phyloP scores from a whole-genome alignment of 2,888 invertebrate species.

The Pocota personata region DNA sequence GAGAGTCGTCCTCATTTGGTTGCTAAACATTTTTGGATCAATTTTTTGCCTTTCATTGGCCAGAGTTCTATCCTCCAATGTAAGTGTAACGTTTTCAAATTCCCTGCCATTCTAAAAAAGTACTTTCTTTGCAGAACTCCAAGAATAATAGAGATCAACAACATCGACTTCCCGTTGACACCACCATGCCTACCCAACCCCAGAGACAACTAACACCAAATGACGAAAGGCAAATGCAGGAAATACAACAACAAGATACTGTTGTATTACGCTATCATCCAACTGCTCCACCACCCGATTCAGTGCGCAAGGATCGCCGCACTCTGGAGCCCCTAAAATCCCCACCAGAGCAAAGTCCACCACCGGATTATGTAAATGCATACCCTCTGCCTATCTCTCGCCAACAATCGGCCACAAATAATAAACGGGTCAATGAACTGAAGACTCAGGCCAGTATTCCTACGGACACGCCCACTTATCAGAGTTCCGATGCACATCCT shows the following conservation, averaged over 20 bases:
- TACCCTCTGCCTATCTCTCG: background rate
- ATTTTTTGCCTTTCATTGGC: slow-evolving; percentile 79
- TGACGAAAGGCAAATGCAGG: slow-evolving; percentile 36
- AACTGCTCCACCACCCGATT: slow-evolving; percentile 58
- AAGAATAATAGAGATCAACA: background rate
- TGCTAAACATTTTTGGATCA: slow-evolving; percentile 82
- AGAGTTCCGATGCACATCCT: slow-evolving; percentile 79
- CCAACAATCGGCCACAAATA: slow-evolving; percentile 35
- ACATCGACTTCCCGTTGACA: slow-evolving; percentile 47
- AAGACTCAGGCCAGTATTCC: slow-evolving; percentile 24
- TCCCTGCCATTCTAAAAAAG: background rate
- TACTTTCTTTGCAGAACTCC: background rate
- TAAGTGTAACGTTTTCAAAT: slow-evolving; percentile 44
- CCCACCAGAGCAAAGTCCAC: background rate
- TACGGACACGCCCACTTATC: slow-evolving; percentile 76
- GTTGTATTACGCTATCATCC: slow-evolving; percentile 48
- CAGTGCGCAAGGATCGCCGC: slow-evolving; percentile 52
- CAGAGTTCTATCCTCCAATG: slow-evolving; percentile 76
- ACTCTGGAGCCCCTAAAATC: slow-evolving; percentile 58
- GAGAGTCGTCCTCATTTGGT: slow-evolving; percentile 83
- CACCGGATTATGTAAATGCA: background rate
- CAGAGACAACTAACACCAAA: background rate
- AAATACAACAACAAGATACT: slow-evolving; percentile 43
- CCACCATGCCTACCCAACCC: slow-evolving; percentile 10
- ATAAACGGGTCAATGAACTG: slow-evolving; percentile 36